phyloP scores from a whole-genome alignment of 2,888 invertebrate genomes.

The Metacarcinus magister region DNA sequence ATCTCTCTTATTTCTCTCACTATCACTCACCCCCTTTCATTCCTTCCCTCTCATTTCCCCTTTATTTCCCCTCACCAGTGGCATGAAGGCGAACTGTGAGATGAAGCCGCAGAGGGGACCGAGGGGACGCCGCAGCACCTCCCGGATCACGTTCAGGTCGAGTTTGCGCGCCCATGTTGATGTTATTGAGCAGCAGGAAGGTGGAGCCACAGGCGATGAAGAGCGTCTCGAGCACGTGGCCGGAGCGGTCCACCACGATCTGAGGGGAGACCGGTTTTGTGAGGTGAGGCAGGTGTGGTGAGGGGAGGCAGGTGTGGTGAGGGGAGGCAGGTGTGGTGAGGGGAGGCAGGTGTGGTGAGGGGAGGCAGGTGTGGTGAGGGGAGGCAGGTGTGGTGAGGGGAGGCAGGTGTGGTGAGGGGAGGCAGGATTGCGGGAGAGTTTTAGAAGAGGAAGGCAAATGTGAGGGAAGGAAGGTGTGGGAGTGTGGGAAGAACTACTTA shows the following conservation, averaged over 20 bases:
- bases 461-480: neutral
- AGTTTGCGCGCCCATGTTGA: constrained; percentile 86
- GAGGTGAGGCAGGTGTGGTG: neutral
- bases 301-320: neutral
- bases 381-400: neutral
- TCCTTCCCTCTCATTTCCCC: neutral
- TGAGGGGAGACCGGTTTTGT: neutral
- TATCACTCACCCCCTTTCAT: too few relatives aligned
- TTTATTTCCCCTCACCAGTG: constrained; percentile 84
- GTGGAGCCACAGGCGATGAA: constrained; percentile 84
- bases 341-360: neutral
- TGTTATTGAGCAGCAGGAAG: constrained; percentile 84
- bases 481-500: too few relatives aligned
- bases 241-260: constrained; percentile 70
- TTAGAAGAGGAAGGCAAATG: too few relatives aligned
- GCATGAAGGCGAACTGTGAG: constrained; percentile 86
- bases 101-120: constrained; percentile 86
- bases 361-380: neutral
- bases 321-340: neutral
- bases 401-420: too few relatives aligned
- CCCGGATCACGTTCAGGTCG: constrained; percentile 84
- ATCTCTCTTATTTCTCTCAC: too few relatives aligned
- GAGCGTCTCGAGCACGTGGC: constrained; percentile 63
- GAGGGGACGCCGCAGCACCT: constrained; percentile 85
- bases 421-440: too few relatives aligned